A percentile compares a stretch with the other conserved stretches of the same genome.
These are phyloP conservation scores for Brachionus angularis DNA, from an alignment of 1,140 invertebrate species.

Conservation along the genomic window DNA sequence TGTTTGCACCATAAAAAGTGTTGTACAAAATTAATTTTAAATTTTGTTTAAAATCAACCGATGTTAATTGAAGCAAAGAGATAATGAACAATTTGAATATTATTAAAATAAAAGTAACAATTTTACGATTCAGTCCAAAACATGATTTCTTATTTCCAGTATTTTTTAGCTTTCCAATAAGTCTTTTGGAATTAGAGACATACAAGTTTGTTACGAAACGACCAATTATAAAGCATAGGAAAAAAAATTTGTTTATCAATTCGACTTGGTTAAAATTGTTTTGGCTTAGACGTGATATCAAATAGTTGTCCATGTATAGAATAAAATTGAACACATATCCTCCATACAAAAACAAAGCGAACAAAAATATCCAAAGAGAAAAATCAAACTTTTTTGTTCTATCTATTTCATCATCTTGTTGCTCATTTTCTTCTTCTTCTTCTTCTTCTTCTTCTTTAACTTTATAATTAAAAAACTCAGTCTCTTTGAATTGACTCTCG, in stretches of 20 bases:
- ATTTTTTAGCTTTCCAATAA: too few relatives aligned
- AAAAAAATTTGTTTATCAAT: slow-evolving; percentile 35
- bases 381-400: not conserved
- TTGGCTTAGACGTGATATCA: not conserved
- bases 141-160: too few relatives aligned
- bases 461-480: not conserved
- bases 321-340: slow-evolving; percentile 16
- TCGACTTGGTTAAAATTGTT: slow-evolving; percentile 2
- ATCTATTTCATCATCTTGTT: not conserved
- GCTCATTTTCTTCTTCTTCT: not conserved
- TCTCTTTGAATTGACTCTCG: too few relatives aligned
- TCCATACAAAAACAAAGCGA: not conserved
- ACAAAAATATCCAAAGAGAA: slow-evolving; percentile 1
- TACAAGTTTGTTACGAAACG: not conserved
- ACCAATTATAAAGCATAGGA: slow-evolving; percentile 3
- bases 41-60: slow-evolving; percentile 33
- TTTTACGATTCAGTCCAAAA: too few relatives aligned
- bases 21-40: slow-evolving; percentile 6
- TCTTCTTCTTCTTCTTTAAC: not conserved
- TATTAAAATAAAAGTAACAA: too few relatives aligned
- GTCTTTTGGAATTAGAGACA: not conserved
- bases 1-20: not conserved
- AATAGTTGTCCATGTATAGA: slow-evolving; percentile 29
- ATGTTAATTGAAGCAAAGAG: slow-evolving; percentile 10
- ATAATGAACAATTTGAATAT: slow-evolving; percentile 13